Percentiles rank a stretch among this genome's conserved stretches.
phyloP scores from a whole-genome alignment of 2,888 invertebrate genomes.

The Drosophila monieri region DNA sequence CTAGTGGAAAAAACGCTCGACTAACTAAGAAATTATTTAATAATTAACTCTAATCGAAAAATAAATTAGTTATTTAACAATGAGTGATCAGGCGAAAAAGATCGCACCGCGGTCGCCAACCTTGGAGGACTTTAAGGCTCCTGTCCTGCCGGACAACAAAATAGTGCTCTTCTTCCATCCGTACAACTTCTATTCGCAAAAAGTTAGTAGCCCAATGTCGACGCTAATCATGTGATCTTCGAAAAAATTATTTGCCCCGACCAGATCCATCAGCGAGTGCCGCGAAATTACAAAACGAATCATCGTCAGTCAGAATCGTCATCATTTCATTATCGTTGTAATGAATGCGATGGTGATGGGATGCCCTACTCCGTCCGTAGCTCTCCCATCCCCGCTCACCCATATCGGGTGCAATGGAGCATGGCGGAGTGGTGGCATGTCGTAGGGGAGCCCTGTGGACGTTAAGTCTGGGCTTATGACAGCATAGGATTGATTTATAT shows the following conservation, averaged over 20 bases:
- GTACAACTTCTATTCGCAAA: slow-evolving; percentile 90
- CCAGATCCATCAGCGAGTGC: slow-evolving; percentile 24
- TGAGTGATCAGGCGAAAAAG: slow-evolving; percentile 51
- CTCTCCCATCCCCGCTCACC: slow-evolving; percentile 9
- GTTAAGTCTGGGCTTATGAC: slow-evolving; percentile 23
- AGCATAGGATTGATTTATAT: slow-evolving; percentile 29
- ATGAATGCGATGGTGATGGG: slow-evolving; percentile 4
- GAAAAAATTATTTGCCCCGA: slow-evolving; percentile 17
- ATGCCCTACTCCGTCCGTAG: slow-evolving; percentile 12
- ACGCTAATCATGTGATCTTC: slow-evolving; percentile 41
- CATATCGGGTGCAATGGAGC: slow-evolving; percentile 40
- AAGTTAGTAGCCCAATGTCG: slow-evolving; percentile 85
- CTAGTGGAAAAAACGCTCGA: slow-evolving; percentile 12
- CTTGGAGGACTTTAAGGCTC: slow-evolving; percentile 76
- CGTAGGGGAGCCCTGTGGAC: slow-evolving; percentile 24
- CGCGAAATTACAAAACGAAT: slow-evolving; percentile 53
- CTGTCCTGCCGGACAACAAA: slow-evolving; percentile 81
- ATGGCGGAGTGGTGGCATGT: slow-evolving; percentile 24
- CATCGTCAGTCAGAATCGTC: slow-evolving; percentile 24
- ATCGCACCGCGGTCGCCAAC: slow-evolving; percentile 26
- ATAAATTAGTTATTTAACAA: slow-evolving; percentile 23
- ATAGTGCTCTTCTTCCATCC: slow-evolving; percentile 88
- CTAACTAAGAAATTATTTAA: slow-evolving; percentile 15
- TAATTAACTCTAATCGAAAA: not conserved
- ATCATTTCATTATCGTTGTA: slow-evolving; percentile 27